These are phyloP conservation scores for Drepana falcataria DNA, from an alignment of 2,888 invertebrate species.

Conservation along the genomic window DNA sequence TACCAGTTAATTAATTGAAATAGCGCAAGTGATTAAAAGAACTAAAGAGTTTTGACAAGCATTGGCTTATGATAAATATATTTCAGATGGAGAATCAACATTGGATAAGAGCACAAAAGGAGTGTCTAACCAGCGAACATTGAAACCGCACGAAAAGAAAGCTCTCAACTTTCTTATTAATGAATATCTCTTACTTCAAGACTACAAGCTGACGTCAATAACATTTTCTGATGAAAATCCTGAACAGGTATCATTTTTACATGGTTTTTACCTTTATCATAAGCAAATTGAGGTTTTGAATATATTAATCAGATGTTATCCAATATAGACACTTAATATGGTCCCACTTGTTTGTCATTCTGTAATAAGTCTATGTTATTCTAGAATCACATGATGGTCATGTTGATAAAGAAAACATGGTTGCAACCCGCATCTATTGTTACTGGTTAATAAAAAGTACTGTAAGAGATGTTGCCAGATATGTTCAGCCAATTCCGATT, in stretches of 20 bases:
- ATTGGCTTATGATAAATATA: not conserved
- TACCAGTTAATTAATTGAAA: too few species aligned
- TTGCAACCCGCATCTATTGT: too few species aligned
- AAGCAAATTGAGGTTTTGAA: too few species aligned
- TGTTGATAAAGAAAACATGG: too few species aligned
- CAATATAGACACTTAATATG: too few species aligned
- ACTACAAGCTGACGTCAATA: slow-evolving; percentile 91
- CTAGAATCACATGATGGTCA: too few species aligned
- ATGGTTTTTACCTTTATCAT: not conserved
- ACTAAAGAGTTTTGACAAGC: not conserved
- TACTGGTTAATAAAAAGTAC: too few species aligned
- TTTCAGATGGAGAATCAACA: slow-evolving; percentile 65
- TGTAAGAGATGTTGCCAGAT: too few species aligned
- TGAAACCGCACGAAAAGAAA: slow-evolving; percentile 89
- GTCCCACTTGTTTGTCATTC: too few species aligned
- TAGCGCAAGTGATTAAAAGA: not conserved
- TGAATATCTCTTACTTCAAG: slow-evolving; percentile 87
- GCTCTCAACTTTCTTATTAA: slow-evolving; percentile 92
- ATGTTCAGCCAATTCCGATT: too few species aligned
- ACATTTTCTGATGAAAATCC: slow-evolving; percentile 95
- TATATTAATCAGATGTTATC: too few species aligned
- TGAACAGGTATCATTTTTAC: slow-evolving; percentile 80
- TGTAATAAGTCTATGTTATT: too few species aligned
- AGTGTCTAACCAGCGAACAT: slow-evolving; percentile 54
- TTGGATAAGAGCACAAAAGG: slow-evolving; percentile 59